A percentile compares a stretch with the other conserved stretches of the same genome.
phyloP scores from a whole-genome alignment of 2,113 vertebrate genomes.

The Misgurnus mizolepis region DNA sequence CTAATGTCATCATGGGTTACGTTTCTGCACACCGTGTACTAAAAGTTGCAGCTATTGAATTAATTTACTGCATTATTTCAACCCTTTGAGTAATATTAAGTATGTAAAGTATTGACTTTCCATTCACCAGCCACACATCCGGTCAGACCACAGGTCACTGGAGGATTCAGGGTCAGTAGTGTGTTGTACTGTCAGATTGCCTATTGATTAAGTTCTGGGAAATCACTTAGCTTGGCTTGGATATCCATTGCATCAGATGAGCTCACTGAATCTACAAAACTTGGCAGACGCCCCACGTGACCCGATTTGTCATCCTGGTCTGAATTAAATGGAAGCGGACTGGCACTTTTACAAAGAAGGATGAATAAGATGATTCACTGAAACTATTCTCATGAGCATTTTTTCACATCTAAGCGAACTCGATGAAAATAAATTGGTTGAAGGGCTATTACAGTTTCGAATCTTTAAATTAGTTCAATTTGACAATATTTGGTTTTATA shows the following conservation, averaged over 20 bases:
- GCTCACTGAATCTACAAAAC: conserved; percentile 20
- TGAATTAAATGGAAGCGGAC: conserved; percentile 10
- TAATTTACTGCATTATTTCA: neutral
- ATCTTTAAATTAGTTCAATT: too few relatives aligned
- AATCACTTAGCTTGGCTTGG: conserved; percentile 39
- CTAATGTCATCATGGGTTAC: too few relatives aligned
- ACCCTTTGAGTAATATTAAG: neutral
- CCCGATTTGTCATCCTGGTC: conserved; percentile 24
- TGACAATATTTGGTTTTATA: too few relatives aligned
- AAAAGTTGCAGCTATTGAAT: neutral
- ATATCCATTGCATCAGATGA: conserved; percentile 16
- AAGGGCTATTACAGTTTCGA: too few relatives aligned
- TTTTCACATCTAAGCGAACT: conserved; percentile 7
- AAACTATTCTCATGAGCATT: conserved; percentile 3
- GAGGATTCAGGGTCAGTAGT: conserved; percentile 36
- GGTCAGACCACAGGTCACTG: conserved; percentile 27
- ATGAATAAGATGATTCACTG: conserved; percentile 27
- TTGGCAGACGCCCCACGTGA: conserved; percentile 5
- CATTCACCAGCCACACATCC: conserved; percentile 14
- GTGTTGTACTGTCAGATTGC: conserved; percentile 45
- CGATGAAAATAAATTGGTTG: neutral
- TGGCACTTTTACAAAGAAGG: conserved; percentile 28
- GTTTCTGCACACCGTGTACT: too few relatives aligned
- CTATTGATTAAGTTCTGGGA: conserved; percentile 51
- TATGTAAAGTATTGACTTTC: conserved; percentile 25